These are phyloP conservation scores for Ornithoptera alexandrae DNA, from an alignment of 2,888 invertebrate genomes.

Conservation along the genomic window DNA sequence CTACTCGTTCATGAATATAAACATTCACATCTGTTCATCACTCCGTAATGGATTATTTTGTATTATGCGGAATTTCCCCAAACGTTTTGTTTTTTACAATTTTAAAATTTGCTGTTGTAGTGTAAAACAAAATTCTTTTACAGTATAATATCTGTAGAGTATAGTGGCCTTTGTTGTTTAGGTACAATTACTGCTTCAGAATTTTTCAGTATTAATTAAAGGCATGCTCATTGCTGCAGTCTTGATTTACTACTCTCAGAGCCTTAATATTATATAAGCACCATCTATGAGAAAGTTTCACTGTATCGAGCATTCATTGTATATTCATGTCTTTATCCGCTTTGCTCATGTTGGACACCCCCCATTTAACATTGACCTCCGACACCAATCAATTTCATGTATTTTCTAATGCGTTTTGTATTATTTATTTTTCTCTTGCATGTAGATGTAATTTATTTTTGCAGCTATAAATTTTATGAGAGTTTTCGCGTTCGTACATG, in stretches of 20 bases:
- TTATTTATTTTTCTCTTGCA: slow-evolving; percentile 39
- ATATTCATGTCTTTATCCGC: slow-evolving; percentile 15
- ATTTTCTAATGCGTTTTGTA: slow-evolving; percentile 29
- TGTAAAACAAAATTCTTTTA: neutral
- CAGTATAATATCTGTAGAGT: neutral
- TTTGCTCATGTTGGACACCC: slow-evolving; percentile 15
- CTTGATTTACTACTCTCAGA: slow-evolving; percentile 11
- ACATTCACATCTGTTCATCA: slow-evolving; percentile 5
- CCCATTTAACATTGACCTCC: slow-evolving; percentile 5
- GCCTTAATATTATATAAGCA: slow-evolving; percentile 26
- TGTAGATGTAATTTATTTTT: slow-evolving; percentile 44
- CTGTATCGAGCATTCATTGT: slow-evolving; percentile 9
- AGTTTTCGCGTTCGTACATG: slow-evolving; percentile 44
- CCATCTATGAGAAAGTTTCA: slow-evolving; percentile 21
- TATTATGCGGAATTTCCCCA: neutral
- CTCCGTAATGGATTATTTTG: neutral
- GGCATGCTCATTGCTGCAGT: slow-evolving; percentile 10
- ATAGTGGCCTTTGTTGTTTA: neutral
- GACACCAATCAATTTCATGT: slow-evolving; percentile 2
- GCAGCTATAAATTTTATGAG: slow-evolving; percentile 43
- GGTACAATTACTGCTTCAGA: neutral
- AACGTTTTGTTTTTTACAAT: neutral
- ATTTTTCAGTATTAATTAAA: slow-evolving; percentile 19
- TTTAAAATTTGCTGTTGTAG: neutral
- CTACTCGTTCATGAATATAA: slow-evolving; percentile 4